phyloP scores from a whole-genome alignment of 2,113 vertebrate species.

The Epinephelus cyanopodus region DNA sequence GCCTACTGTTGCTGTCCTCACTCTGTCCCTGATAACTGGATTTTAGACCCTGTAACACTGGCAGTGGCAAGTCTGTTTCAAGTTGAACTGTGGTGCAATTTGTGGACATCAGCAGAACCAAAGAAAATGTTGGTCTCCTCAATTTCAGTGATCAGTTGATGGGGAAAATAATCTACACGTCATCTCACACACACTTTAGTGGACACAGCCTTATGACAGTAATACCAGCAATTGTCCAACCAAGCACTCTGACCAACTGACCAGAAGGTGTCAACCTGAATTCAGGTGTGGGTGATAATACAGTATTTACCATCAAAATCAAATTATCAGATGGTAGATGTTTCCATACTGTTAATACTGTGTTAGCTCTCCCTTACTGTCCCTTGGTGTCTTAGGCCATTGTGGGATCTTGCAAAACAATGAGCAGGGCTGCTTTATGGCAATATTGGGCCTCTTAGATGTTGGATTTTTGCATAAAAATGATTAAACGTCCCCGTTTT shows the following conservation, averaged over 20 bases:
- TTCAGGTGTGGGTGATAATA: not conserved
- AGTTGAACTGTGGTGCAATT: slow-evolving; percentile 1
- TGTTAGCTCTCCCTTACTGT: not conserved
- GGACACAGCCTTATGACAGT: no score
- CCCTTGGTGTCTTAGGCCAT: not conserved
- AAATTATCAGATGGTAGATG: not conserved
- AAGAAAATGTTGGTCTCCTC: no score
- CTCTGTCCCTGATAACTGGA: not conserved
- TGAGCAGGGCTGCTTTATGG: not conserved
- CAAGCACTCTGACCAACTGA: no score
- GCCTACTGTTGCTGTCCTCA: not conserved
- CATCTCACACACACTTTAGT: no score
- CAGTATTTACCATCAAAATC: not conserved
- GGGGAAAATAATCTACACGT: no score
- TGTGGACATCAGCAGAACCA: not conserved
- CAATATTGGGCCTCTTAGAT: not conserved
- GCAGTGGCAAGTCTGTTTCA: not conserved
- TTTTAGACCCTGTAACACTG: not conserved
- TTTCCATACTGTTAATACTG: not conserved
- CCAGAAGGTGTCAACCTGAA: no score
- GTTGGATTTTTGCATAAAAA: not conserved
- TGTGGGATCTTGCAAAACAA: not conserved
- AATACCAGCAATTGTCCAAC: no score
- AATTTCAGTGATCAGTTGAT: no score
- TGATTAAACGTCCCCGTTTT: not conserved